Evolutionary conservation across 2,888 invertebrate species (phyloP).

Genomic region (Spilosoma lubricipeda): DNA sequence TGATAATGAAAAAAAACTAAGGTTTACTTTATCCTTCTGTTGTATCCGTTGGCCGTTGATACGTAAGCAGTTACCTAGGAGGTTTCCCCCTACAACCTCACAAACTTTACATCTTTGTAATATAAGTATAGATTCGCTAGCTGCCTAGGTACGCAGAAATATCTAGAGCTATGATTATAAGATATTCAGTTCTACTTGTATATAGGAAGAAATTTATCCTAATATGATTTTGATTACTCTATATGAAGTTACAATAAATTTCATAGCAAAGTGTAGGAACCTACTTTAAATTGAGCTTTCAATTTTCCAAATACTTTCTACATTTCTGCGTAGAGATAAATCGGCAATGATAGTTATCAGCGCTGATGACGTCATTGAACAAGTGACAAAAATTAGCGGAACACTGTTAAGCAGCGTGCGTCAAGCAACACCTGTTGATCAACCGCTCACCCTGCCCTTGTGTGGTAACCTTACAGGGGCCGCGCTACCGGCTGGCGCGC

Average conservation of each 20-base stretch:
- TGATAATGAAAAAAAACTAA: not conserved
- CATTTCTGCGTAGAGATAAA: conserved; percentile 20
- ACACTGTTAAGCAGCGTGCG: conserved; percentile 65
- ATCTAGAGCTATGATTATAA: not conserved
- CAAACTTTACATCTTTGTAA: too few relatives aligned
- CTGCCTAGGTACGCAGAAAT: not conserved
- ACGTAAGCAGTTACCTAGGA: too few relatives aligned
- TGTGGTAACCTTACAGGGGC: conserved; percentile 72
- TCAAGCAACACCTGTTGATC: conserved; percentile 81
- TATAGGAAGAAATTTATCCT: not conserved
- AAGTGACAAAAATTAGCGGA: conserved; percentile 68
- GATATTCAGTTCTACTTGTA: too few relatives aligned
- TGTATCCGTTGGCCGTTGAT: too few relatives aligned
- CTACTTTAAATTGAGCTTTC: conserved; percentile 2
- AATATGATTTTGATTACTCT: not conserved
- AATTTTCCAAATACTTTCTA: conserved; percentile 1
- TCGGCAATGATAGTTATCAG: conserved; percentile 25
- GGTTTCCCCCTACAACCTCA: too few relatives aligned
- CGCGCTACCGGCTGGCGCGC: conserved; percentile 49
- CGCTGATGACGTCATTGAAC: conserved; percentile 64
- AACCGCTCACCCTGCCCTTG: conserved; percentile 74
- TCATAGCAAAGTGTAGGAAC: not conserved
- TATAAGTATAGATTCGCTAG: too few relatives aligned
- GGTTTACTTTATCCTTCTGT: too few relatives aligned
- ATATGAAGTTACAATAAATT: not conserved